Conservation (phyloP, 2,113 vertebrate genomes). For the Panurus biarmicus region DNA sequence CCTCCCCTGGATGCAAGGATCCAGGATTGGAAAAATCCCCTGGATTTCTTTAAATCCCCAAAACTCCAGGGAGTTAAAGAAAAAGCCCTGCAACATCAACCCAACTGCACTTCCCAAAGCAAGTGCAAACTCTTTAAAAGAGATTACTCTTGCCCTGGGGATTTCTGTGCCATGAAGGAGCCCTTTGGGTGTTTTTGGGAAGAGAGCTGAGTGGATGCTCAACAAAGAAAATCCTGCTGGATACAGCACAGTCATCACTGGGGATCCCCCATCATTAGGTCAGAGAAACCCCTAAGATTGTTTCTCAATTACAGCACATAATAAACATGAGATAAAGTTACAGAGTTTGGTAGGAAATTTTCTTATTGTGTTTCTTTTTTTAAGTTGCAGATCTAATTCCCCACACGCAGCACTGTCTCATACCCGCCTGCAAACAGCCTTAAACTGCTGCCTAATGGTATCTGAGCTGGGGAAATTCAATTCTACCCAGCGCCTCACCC, state of each 20-base stretch:
- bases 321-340: neutral
- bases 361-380: neutral
- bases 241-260: neutral
- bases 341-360: neutral
- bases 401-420: neutral
- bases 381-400: neutral
- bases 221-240: neutral
- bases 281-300: neutral
- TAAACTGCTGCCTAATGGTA: neutral
- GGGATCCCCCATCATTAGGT: neutral
- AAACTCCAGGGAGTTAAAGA: neutral
- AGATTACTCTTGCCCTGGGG: too few relatives aligned
- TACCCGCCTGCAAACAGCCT: neutral
- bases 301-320: neutral
- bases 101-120: neutral
- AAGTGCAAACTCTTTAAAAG: neutral
- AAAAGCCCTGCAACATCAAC: neutral
- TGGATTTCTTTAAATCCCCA: too few relatives aligned
- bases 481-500: neutral
- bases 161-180: neutral
- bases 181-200: neutral
- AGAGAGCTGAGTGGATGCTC: neutral
- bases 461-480: slow-evolving; percentile 26
- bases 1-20: neutral
- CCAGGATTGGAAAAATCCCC: too few relatives aligned